Percentiles rank a stretch among this genome's conserved stretches.
Evolutionary conservation across 2,113 vertebrate species (phyloP).

Genomic region (Macrotus californicus): DNA sequence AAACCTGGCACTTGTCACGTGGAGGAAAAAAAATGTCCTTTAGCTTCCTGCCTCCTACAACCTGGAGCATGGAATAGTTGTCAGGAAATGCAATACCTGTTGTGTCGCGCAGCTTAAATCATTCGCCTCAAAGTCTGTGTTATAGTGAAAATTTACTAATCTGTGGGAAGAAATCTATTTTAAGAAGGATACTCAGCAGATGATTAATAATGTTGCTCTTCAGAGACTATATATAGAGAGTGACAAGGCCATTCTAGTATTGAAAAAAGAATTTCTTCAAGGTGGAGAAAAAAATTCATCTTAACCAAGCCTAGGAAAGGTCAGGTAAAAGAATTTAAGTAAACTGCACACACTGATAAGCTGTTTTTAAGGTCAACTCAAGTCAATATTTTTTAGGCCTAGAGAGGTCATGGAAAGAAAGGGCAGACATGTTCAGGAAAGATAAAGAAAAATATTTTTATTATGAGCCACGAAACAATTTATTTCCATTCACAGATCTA

Average conservation of each 20-base stretch:
- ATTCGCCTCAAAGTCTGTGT: not conserved
- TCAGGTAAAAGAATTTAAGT: conserved; percentile 39
- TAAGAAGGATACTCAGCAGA: conserved; percentile 1
- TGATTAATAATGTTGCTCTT: conserved; percentile 35
- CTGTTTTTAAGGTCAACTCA: conserved; percentile 4
- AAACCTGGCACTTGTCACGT: not conserved
- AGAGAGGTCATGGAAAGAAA: not conserved
- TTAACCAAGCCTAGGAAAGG: conserved; percentile 32
- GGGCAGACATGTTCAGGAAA: not conserved
- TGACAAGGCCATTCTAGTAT: not conserved
- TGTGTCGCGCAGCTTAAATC: not conserved
- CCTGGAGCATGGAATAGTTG: not conserved
- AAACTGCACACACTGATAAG: conserved; percentile 40
- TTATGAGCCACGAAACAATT: not conserved
- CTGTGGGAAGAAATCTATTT: conserved; percentile 3
- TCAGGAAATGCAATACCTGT: not conserved
- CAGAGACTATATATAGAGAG: not conserved
- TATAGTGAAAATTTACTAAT: conserved; percentile 29
- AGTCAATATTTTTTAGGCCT: conserved; percentile 37
- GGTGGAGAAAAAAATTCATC: conserved; percentile 27
- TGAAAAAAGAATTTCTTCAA: not conserved
- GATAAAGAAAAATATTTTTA: conserved; percentile 4
- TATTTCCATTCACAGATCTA: not conserved
- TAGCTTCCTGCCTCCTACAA: not conserved
- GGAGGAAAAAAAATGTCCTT: not conserved